Evolutionary conservation across 2,113 vertebrate genomes (phyloP), one percentile per base, ranked within the genome.

Genomic region (Pollimyrus isidori): DNA sequence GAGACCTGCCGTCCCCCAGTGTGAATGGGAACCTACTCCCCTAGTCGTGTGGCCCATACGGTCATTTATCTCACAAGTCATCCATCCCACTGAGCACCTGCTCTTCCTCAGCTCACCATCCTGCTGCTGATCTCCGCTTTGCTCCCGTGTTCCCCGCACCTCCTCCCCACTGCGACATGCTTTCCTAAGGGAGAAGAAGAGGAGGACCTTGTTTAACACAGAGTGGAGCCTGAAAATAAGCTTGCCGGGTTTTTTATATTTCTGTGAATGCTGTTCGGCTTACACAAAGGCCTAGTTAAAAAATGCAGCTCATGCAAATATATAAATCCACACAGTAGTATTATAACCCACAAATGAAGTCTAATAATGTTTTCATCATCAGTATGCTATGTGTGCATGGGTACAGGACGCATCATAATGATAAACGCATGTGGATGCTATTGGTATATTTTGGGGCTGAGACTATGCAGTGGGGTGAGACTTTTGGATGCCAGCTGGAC

Each of bases 101-200:
- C 53, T 65, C 21, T 9, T 62, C 88, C 80, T 89, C 88, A 53
- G 87, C 56, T 82, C 76, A 62, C 39, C 80, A 89, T 85, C 88
- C 52, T 46, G 73, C 88, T 56, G 88, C 88, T 62, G 52, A 84
- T 9, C 39, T 83, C 80, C 42, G 39, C 88, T 89, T 85, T 56
- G 21, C 88, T 45, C 76, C 80, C 46, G 50, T 26, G 56, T 23
- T 45, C 35, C 35, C 73, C 49, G 7, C 50, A 4, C 69, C 49
- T 56, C 69, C 35, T 15, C 48, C 73, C 73, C 26, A 15, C 65
- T 15, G 21, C 21, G 30, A 69, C 88, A 42, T 56, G 49, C 88
- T 89, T 42, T 83, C 69, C 52, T 21, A 15, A 39, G n/a, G 87
- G 87, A 83, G 88, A 89, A 35, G 73, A 82, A 65, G 88, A 83